Conservation (phyloP, 64 coral and sea anemone genomes). For the Stylophora pistillata region DNA sequence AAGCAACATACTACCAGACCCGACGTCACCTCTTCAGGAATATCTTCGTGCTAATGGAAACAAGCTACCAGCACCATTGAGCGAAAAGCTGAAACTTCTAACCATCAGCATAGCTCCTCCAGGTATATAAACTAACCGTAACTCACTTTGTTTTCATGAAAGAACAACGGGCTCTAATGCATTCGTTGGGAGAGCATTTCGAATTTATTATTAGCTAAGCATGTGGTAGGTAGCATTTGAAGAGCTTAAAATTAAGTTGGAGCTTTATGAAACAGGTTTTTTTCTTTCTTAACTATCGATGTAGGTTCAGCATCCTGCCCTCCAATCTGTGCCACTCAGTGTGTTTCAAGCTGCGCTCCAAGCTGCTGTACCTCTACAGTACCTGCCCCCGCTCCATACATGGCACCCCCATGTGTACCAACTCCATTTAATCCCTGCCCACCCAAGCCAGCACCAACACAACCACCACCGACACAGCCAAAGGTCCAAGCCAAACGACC, state of each 20-base stretch:
- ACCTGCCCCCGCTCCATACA: conserved; percentile 27
- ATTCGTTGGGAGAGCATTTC: no score
- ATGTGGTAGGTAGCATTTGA: no score
- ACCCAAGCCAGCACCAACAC: conserved; percentile 23
- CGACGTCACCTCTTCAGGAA: conserved; percentile 42
- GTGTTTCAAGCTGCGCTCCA: conserved; percentile 45
- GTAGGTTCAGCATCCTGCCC: conserved; percentile 6
- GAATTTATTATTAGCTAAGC: no score
- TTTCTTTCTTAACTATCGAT: background rate
- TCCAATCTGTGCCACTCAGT: conserved; percentile 37
- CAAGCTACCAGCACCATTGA: conserved; percentile 62
- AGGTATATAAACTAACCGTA: conserved; percentile 18
- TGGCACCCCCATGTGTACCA: conserved; percentile 14
- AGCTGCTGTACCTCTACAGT: conserved; percentile 43
- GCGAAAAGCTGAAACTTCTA: conserved; percentile 9
- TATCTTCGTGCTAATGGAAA: conserved; percentile 69
- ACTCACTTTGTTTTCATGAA: background rate
- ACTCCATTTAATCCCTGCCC: conserved; percentile 12
- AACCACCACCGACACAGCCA: background rate
- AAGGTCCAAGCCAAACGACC: conserved; percentile 34
- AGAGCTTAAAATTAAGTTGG: background rate
- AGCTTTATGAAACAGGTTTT: background rate
- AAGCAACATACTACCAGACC: conserved; percentile 37
- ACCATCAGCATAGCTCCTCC: conserved; percentile 54
- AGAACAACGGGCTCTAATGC: background rate